Conservation (phyloP, 2,888 invertebrate species). For the Metalampra italica region DNA sequence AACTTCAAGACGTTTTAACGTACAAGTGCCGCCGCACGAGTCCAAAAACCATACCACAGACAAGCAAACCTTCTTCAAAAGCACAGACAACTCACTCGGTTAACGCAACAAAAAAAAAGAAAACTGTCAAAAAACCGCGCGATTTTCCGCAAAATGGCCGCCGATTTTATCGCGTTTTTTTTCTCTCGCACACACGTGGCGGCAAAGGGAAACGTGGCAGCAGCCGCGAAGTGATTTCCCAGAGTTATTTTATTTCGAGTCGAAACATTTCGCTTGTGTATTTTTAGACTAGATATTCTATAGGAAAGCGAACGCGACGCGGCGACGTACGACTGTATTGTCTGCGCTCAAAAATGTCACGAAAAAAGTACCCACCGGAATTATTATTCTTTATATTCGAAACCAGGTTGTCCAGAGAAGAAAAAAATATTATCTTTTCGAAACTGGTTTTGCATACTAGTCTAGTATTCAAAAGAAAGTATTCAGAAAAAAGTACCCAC, state of each 20-base stretch:
- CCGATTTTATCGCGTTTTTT: constrained; percentile 13
- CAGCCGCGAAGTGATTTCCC: constrained; percentile 33
- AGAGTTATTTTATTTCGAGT: constrained; percentile 56
- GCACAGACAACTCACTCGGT: no score
- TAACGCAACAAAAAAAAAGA: not conserved
- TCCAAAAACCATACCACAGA: no score
- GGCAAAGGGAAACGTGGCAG: constrained; percentile 32
- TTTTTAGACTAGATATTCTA: constrained; percentile 40
- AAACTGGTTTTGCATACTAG: no score
- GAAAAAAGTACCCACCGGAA: no score
- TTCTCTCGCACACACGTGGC: constrained; percentile 41
- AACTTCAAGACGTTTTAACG: no score
- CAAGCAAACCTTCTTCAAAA: not conserved
- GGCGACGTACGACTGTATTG: constrained; percentile 27
- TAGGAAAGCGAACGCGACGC: constrained; percentile 34
- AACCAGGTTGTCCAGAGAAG: no score
- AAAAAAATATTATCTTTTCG: no score
- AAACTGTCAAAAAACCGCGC: constrained; percentile 25
- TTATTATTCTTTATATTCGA: no score
- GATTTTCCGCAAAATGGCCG: constrained; percentile 14
- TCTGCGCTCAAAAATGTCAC: constrained; percentile 15
- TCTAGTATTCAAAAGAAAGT: no score
- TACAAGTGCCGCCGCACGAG: no score
- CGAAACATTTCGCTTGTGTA: constrained; percentile 54
- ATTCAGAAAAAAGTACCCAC: no score